Evolutionary conservation across 2,113 vertebrate species (phyloP).

Genomic region (Larimichthys polyactis): DNA sequence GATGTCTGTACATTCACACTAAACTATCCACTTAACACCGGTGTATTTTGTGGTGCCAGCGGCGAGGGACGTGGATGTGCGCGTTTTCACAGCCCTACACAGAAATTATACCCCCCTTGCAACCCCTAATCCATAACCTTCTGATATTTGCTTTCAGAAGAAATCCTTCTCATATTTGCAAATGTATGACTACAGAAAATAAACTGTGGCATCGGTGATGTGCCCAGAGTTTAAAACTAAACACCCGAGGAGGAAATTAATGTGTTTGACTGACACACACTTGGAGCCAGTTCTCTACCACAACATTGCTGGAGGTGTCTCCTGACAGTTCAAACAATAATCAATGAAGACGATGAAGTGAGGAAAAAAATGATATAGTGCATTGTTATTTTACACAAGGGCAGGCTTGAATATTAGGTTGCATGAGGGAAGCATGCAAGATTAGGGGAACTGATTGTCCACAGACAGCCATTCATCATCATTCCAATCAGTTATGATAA

Average conservation of each 20-base stretch:
- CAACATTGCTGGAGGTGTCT: conserved; percentile 61
- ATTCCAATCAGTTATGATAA: conserved; percentile 27
- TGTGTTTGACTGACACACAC: conserved; percentile 69
- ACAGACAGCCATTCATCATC: background rate
- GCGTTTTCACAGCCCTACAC: conserved; percentile 38
- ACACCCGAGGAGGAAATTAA: conserved; percentile 77
- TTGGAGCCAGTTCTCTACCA: conserved; percentile 53
- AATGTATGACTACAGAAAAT: conserved; percentile 75
- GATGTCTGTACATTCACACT: conserved; percentile 25
- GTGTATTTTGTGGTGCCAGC: conserved; percentile 32
- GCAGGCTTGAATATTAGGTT: conserved; percentile 36
- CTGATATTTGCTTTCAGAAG: conserved; percentile 73
- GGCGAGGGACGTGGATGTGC: conserved; percentile 25
- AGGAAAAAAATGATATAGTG: conserved; percentile 53
- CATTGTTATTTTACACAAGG: conserved; percentile 54
- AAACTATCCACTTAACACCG: conserved; percentile 33
- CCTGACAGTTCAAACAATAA: conserved; percentile 65
- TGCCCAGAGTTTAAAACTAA: conserved; percentile 62
- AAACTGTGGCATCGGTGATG: conserved; percentile 66
- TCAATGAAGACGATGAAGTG: conserved; percentile 57
- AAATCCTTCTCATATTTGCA: conserved; percentile 68
- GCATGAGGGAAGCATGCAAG: conserved; percentile 36
- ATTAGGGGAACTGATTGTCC: conserved; percentile 33
- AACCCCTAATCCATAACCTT: conserved; percentile 66
- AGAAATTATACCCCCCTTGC: conserved; percentile 32